A percentile compares a stretch with the other conserved stretches of the same genome.
These are phyloP conservation scores for Coranthus polyacanthus DNA, from an alignment of 2,797 vertebrate species.

Conservation along the genomic window DNA sequence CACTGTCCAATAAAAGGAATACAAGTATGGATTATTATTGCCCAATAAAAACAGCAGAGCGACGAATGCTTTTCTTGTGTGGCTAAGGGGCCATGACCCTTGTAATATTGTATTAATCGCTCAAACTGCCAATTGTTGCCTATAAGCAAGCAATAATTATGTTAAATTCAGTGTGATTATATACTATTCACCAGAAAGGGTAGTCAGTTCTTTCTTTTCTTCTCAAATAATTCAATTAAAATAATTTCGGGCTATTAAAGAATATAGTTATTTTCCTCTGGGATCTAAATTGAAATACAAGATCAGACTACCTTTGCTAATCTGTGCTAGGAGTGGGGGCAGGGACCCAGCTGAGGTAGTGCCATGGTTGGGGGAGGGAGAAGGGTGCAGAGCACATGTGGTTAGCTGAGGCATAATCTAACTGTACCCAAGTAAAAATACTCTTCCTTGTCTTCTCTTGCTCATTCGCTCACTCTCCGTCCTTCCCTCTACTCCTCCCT, in stretches of 20 bases:
- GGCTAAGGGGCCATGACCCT: slow-evolving; percentile 2
- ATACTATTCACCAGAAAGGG: not conserved
- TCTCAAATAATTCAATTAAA: slow-evolving; percentile 2
- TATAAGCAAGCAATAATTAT: slow-evolving; percentile 3
- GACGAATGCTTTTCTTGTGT: slow-evolving; percentile 27
- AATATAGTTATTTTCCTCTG: slow-evolving; percentile 19
- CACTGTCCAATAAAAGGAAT: slow-evolving; percentile 58
- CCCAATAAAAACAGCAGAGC: slow-evolving; percentile 42
- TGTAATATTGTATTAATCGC: slow-evolving; percentile 45
- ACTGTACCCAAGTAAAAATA: slow-evolving; percentile 83
- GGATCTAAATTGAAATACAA: slow-evolving; percentile 22
- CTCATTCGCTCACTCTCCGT: slow-evolving; percentile 50
- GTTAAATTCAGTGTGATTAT: slow-evolving; percentile 15
- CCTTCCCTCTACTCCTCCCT: slow-evolving; percentile 63
- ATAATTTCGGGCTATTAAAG: slow-evolving; percentile 16
- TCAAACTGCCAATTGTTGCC: slow-evolving; percentile 35
- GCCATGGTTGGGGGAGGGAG: slow-evolving; percentile 77
- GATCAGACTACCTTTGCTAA: slow-evolving; percentile 65
- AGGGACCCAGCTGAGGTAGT: slow-evolving; percentile 77
- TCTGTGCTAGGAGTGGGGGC: slow-evolving; percentile 73
- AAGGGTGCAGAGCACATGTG: slow-evolving; percentile 65
- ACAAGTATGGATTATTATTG: slow-evolving; percentile 58
- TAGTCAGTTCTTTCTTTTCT: not conserved
- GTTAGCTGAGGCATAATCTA: slow-evolving; percentile 74
- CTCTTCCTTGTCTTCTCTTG: slow-evolving; percentile 77